Base-by-base conservation (phyloP, 2,888 invertebrate species). In the Papilio gigon region DNA sequence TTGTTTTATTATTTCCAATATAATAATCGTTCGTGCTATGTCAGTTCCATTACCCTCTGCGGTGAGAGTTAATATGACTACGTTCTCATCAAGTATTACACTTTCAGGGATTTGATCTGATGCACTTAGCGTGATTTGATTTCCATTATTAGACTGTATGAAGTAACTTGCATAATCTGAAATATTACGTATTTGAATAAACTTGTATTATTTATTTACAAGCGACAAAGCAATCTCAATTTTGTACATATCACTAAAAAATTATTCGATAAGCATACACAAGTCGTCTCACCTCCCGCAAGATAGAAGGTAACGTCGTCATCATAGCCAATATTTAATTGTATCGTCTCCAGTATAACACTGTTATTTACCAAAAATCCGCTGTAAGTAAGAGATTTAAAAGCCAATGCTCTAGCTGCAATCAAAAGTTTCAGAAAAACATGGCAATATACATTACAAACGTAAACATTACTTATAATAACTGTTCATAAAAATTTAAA, bases 1-100 rank as follows among this genome's bases (percentile, higher is more conserved):
- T 47, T 84, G 80, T 77, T 85, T 86, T 76, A 88, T 79, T 73
- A 90, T 77, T 70, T 87, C 84, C 60, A 92, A 70, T 42, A 88
- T 65, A 61, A 92, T 73, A 71, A 74, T 82, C 47, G 87, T 81
- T 2, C 80, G 81, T 35, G 86, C 73, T 63, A 78, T 74, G 70
- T 83, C 67, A 4, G 88, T 82, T 70, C 84, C 81, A 12, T 77
- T 64, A 37, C 80, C 86, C 68, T 79, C 78, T 67, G 92, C 91
- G 64, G 74, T 74, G 14, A 92, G 72, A 33, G 77, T 82, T 62
- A 92, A 73, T 27, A 80, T 71, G 68, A 92, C 71, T 71, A 83
- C 75, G 76, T 80, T 81, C 73, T 87, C 84, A 58, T 84, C 77
- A 69, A 71, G 73, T 73, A 88, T 77, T 68, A 82, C 76, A 60